Evolutionary conservation across 2,113 vertebrate species (phyloP), one percentile per base, ranked within the genome.

Genomic region (Scalopus aquaticus): DNA sequence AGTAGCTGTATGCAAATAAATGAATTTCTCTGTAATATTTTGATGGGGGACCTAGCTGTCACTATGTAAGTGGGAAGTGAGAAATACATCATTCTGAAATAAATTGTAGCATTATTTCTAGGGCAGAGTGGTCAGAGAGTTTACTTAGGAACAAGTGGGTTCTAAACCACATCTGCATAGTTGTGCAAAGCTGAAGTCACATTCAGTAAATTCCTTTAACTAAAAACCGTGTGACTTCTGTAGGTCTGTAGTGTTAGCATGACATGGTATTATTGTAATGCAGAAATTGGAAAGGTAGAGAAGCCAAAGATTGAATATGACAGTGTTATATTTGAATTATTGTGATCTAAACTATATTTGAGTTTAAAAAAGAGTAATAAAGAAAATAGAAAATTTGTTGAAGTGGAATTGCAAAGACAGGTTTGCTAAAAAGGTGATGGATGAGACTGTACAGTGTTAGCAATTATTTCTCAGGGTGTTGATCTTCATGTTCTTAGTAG

Each of bases 221-320:
- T 64, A 62, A 19, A 88, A 93, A 91, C 87, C 87, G 49, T 54
- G 73, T 96, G 93, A 96, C 67, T 93, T n/a, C 88, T 64, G 4
- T 17, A 78, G 76, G 42, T 65, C 19, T 72, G 9, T 89, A 62
- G 87, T 51, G 67, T 94, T 77, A 74, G 46, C 30, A 87, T 17
- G 73, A 30, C 16, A 3, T 90, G 30, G 49, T 82, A 32, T 58
- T 92, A 39, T 7, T 94, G 67, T 87, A 60, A 49, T 62, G 35
- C 78, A 91, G 83, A 95, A 81, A 56, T 39, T 70, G 77, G 54
- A 69, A 88, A 44, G 46, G 70, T 39, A 32, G 73, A 87, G 76
- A 83, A 80, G 70, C 65, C 79, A 81, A 5, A 69, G 73, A 35
- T 82, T 89, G 60, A 54, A 42, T 90, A 9, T 70, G 54, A 88